A percentile compares a stretch with the other conserved stretches of the same genome.
phyloP scores from a whole-genome alignment of 2,888 invertebrate species.

The Fissipunctia ypsillon region DNA sequence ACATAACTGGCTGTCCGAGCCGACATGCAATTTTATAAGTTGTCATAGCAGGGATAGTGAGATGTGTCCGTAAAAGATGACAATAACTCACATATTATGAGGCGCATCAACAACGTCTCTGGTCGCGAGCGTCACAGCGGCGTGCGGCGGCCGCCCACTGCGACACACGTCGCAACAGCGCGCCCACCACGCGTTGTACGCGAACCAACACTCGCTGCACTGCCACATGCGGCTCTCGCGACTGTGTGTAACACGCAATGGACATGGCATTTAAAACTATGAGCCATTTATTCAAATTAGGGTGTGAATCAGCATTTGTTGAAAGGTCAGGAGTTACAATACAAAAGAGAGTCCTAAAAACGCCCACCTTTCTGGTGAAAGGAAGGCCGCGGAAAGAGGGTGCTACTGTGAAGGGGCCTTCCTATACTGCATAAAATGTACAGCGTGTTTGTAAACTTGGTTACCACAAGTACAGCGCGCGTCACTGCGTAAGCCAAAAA shows the following conservation, averaged over 20 bases:
- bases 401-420: too few relatives aligned
- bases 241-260: slow-evolving; percentile 57
- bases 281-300: slow-evolving; percentile 1
- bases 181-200: slow-evolving; percentile 95
- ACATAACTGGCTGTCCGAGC: background rate
- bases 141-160: slow-evolving; percentile 93
- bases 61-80: background rate
- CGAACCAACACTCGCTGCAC: slow-evolving; percentile 96
- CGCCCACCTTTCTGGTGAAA: too few relatives aligned
- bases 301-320: slow-evolving; percentile 13
- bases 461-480: too few relatives aligned
- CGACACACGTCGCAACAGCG: slow-evolving; percentile 96
- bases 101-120: slow-evolving; percentile 66
- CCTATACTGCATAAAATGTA: too few relatives aligned
- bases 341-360: too few relatives aligned
- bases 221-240: slow-evolving; percentile 94
- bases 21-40: background rate
- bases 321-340: slow-evolving; percentile 20
- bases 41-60: background rate
- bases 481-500: too few relatives aligned
- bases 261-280: background rate
- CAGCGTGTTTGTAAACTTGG: too few relatives aligned
- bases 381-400: too few relatives aligned
- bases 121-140: slow-evolving; percentile 93
- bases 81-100: slow-evolving; percentile 52